Evolutionary conservation across 2,113 vertebrate genomes (phyloP).

Genomic region (Noturus placidus): DNA sequence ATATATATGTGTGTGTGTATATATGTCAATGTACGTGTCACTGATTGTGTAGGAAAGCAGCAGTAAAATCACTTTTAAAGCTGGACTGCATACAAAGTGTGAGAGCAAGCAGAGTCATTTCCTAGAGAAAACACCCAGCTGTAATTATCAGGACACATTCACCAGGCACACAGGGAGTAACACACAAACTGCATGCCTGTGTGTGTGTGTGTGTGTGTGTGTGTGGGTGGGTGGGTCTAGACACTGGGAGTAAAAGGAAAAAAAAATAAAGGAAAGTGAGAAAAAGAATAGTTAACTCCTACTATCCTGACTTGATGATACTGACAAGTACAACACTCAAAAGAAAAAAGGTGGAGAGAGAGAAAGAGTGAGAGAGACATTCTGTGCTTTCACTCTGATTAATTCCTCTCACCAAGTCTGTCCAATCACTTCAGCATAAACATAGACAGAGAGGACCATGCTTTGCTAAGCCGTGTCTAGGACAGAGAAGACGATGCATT

Average conservation of each 20-base stretch:
- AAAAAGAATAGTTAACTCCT: slow-evolving; percentile 10
- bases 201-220: slow-evolving; percentile 10
- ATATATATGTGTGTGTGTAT: too few species aligned
- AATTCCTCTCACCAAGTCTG: background rate
- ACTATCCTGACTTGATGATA: background rate
- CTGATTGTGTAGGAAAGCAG: slow-evolving; percentile 1
- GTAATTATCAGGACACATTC: slow-evolving; percentile 42
- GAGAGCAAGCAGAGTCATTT: slow-evolving; percentile 28
- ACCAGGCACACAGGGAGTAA: slow-evolving; percentile 1
- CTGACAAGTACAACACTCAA: background rate
- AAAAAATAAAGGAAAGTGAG: slow-evolving; percentile 2
- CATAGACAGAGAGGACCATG: background rate
- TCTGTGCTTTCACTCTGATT: background rate
- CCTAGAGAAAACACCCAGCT: slow-evolving; percentile 37
- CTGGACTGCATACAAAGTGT: background rate
- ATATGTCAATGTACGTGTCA: too few species aligned
- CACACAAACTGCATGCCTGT: background rate
- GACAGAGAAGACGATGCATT: background rate
- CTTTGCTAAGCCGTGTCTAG: background rate
- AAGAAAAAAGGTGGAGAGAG: too few species aligned
- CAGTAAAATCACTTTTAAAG: slow-evolving; percentile 15
- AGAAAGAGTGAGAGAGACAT: background rate
- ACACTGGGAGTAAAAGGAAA: background rate
- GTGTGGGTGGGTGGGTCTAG: background rate
- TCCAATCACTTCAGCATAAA: background rate